Base-by-base conservation (phyloP, 2,797 vertebrate species). In the Paedocypris micromegethes region DNA sequence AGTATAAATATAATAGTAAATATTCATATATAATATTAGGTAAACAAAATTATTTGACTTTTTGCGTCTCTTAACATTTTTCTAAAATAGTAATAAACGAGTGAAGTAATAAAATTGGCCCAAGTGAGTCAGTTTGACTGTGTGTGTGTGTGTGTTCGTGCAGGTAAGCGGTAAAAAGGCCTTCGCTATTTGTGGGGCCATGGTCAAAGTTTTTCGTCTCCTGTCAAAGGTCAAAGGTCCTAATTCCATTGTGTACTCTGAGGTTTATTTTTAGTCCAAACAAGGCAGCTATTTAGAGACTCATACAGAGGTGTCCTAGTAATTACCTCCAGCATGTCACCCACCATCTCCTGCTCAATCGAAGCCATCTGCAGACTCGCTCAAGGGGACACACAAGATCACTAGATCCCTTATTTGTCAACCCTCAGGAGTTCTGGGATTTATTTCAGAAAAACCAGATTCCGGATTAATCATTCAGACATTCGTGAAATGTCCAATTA, bases 191-290 rank as follows among this genome's bases (percentile, higher is more conserved):
- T 85, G 83, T 83, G 84, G 82, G 66, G 5, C 48, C 79, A 79
- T 65, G 60, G 75, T 74, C 70, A 75, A 67, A 62, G 70, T 57
- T 69, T 73, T 68, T 5, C 41, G 86, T 81, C 78, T 79, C 70
- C 82, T 75, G 83, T 85, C 75, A 75, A 70, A 70, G 67, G 70
- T 70, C 72, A 63, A 60, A 59, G 50, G 80, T 77, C 81, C 80
- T 77, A 56, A 73, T 70, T 69, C 64, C 68, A 37, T 82, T 76
- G 85, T 83, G 81, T 62, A 66, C 54, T 61, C 68, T 9, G 81
- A 76, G 81, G 87, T 87, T 88, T 89, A 88, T 88, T 88, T 88
- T 86, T 83, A 86, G 85, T 86, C 78, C 81, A 87, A 88, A 89
- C 84, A 88, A 83, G 78, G 53, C 81, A 64, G 83, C 85, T 88